Base-by-base conservation (phyloP, 2,113 vertebrate genomes). In the Psittacus erithacus region DNA sequence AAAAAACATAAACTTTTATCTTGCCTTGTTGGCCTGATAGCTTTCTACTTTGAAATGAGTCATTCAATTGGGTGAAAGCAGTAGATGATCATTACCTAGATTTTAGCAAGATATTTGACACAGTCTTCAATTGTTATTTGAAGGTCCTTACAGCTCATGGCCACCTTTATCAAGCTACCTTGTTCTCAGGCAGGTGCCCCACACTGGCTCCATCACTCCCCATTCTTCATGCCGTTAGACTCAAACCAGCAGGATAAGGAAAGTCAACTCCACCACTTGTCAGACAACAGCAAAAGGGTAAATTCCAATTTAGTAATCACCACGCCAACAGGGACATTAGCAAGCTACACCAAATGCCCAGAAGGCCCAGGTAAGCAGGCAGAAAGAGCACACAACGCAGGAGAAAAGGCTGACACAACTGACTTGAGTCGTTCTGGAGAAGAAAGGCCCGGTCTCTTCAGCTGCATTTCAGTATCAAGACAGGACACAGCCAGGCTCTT, bases 351-450 rank as follows among this genome's bases (percentile, higher is more conserved):
- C 20, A 89, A 82, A 53, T 23, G 28, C 8, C 27, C 38, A 55
- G 43, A 19, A 84, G 4, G 7, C 17, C 8, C 31, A 50, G 7
- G 6, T 77, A 33, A 86, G 10, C 67, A 44, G 14, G 19, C 13
- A 59, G 29, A 52, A 10, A 57, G 23, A 82, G 17, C 6, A 43
- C 0, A 71, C 52, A 27, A 29, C n/a, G 20, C 0, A 2, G 2
- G 13, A 80, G 28, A 17, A 69, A 73, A 81, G 4, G 5, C 10
- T 64, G 19, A 74, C 22, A 24, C 8, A 60, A 17, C 7, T 50
- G 16, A 28, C 8, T 67, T 76, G n/a, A 50, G 31, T 71, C 14
- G 8, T 4, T 46, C 57, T 80, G 63, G 35, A 69, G 8, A 68
- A 53, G 33, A 83, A 80, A 76, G 31, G 7, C 2, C 25, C 80